Base-by-base conservation (phyloP, 2,113 vertebrate genomes). In the Rhynchomys soricoides region DNA sequence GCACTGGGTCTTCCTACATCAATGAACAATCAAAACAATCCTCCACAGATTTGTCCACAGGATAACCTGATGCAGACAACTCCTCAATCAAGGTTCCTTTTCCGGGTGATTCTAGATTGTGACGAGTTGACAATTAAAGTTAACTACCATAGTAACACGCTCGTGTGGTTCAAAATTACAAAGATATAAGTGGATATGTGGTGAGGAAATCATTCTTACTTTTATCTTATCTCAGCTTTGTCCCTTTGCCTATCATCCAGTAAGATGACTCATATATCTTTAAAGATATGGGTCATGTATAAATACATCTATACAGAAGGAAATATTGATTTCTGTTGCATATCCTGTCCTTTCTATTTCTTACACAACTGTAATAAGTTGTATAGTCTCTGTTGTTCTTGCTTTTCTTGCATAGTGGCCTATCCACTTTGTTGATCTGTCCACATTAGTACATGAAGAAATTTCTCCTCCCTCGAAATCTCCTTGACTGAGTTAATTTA, bases 401-500 rank as follows among this genome's bases (percentile, higher is more conserved):
- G 11, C 16, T 82, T 22, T 90, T 87, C 31, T 93, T 89, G 2
- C 10, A 62, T 68, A 55, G 74, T 66, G 24, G 22, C 59, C 4
- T 66, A 70, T 89, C 6, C 86, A 48, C 57, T 29, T 86, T 64
- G 12, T 71, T 89, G 37, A 40, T 66, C 52, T 89, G 73, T 93
- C 52, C 16, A 52, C 43, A 86, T 77, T 29, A 68, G 21, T 82
- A 77, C 19, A 21, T 73, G 75, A 81, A 74, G 7, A 78, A 17
- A 37, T 40, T 96, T 26, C 40, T 97, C 6, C 68, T 78, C 26
- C 17, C 74, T 74, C 40, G 62, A 78, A 79, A 95, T 86, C 43
- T 66, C 43, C 78, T 89, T 45, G 3, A 45, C 45, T 85, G n/a
- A 78, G 13, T 86, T 94, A n/a, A 91, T 45, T 87, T 94, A 88